These are phyloP conservation scores for Drosophila lutescens DNA, from an alignment of 2,888 invertebrate genomes.

Conservation along the genomic window DNA sequence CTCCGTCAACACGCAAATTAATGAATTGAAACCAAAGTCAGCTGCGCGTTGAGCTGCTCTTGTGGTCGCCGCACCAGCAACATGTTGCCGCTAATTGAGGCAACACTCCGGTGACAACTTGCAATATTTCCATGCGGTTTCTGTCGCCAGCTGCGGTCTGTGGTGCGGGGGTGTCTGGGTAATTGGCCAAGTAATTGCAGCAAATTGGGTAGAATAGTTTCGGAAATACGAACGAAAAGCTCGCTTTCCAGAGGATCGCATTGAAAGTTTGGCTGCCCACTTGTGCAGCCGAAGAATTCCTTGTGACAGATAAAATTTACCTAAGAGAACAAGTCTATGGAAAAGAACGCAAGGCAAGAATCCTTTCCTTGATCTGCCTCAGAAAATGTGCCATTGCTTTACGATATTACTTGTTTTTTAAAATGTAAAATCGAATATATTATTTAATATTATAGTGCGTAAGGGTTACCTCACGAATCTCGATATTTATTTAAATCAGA, in stretches of 20 bases:
- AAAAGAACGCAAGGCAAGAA: no score
- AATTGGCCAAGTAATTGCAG: constrained; percentile 25
- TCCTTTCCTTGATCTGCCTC: no score
- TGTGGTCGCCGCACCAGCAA: constrained; percentile 46
- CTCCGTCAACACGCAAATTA: constrained; percentile 64
- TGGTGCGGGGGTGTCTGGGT: constrained; percentile 8
- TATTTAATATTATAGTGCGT: no score
- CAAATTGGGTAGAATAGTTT: constrained; percentile 17
- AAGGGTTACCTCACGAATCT: no score
- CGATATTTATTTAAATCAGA: neutral
- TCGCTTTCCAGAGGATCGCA: constrained; percentile 1
- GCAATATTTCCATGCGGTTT: constrained; percentile 36
- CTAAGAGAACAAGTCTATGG: no score
- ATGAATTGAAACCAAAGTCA: constrained; percentile 55
- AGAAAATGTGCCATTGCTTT: no score
- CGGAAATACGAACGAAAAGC: neutral
- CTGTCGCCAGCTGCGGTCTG: constrained; percentile 12
- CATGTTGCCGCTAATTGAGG: constrained; percentile 65
- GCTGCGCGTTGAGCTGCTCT: constrained; percentile 34
- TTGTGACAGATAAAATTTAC: no score
- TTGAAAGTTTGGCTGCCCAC: neutral
- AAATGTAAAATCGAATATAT: no score
- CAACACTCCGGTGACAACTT: constrained; percentile 46
- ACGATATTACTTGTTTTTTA: no score
- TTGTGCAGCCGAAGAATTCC: neutral